A percentile compares a stretch with the other conserved stretches of the same genome.
Conservation (phyloP, 2,888 invertebrate genomes). For the Amiota communis region DNA sequence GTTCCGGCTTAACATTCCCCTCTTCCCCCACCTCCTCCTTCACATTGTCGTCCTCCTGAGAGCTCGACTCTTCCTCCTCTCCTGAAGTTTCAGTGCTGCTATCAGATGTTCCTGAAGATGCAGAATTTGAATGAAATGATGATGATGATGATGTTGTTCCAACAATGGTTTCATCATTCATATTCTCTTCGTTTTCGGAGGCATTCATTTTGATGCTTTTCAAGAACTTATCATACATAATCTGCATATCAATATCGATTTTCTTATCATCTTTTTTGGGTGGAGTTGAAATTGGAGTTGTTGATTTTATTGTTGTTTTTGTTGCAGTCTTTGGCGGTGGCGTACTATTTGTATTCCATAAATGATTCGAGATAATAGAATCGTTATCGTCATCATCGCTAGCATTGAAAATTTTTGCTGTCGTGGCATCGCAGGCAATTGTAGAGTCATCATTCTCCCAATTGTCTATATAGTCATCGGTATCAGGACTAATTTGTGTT, state of each 20-base stretch:
- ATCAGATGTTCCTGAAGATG: slow-evolving; percentile 39
- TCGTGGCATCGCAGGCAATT: slow-evolving; percentile 58
- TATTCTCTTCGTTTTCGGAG: slow-evolving; percentile 44
- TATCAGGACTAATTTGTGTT: slow-evolving; percentile 69
- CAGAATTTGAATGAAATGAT: slow-evolving; percentile 40
- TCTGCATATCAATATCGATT: slow-evolving; percentile 64
- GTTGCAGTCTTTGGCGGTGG: slow-evolving; percentile 50
- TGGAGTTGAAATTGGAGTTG: slow-evolving; percentile 27
- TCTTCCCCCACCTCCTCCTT: not conserved
- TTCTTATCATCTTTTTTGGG: slow-evolving; percentile 23
- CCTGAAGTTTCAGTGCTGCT: slow-evolving; percentile 24
- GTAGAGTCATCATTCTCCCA: slow-evolving; percentile 72
- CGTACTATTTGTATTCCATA: slow-evolving; percentile 58
- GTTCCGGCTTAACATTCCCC: not conserved
- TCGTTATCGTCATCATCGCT: slow-evolving; percentile 42
- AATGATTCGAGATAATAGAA: slow-evolving; percentile 50
- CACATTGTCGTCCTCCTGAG: not conserved
- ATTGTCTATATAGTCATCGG: slow-evolving; percentile 72
- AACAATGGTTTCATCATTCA: not conserved
- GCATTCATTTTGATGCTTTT: slow-evolving; percentile 68
- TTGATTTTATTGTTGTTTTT: slow-evolving; percentile 21
- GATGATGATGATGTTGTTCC: slow-evolving; percentile 40
- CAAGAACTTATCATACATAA: slow-evolving; percentile 71
- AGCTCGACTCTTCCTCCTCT: not conserved
- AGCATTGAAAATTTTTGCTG: slow-evolving; percentile 42